Evolutionary conservation across 2,113 vertebrate species (phyloP).

Genomic region (Recurvirostra avosetta): DNA sequence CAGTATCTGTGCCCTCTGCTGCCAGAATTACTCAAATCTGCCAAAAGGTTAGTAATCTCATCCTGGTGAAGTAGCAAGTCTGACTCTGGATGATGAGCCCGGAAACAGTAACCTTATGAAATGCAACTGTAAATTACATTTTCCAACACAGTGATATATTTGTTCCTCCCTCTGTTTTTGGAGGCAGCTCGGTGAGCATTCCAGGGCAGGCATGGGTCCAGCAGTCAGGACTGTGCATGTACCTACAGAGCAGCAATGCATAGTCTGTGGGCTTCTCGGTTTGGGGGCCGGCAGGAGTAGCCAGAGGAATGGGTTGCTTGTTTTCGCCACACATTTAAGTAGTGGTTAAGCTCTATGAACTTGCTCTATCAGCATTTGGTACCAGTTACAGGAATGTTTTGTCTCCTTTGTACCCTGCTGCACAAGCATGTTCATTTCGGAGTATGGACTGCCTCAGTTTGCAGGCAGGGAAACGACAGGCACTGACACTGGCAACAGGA

Average conservation of each 20-base stretch:
- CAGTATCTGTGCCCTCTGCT: background rate
- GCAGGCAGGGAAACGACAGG: background rate
- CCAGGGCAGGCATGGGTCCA: background rate
- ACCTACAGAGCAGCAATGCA: background rate
- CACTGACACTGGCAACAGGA: background rate
- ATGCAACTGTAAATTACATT: background rate
- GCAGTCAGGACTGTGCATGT: background rate
- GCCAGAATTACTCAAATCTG: background rate
- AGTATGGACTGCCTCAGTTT: too few species aligned
- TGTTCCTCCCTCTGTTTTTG: background rate
- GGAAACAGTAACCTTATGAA: background rate
- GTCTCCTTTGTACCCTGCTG: background rate
- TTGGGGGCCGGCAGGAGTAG: too few species aligned
- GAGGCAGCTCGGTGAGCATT: background rate
- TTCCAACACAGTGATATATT: background rate
- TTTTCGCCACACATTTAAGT: background rate
- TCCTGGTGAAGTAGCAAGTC: background rate
- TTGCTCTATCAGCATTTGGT: background rate
- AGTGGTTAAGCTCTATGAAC: background rate
- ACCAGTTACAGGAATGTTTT: background rate
- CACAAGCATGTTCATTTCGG: fast-evolving
- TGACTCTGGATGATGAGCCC: background rate
- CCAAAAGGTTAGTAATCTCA: background rate
- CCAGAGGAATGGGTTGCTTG: background rate
- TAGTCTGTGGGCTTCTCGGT: background rate